Conservation (phyloP, 2,113 vertebrate species). For the Grammomys surdaster region DNA sequence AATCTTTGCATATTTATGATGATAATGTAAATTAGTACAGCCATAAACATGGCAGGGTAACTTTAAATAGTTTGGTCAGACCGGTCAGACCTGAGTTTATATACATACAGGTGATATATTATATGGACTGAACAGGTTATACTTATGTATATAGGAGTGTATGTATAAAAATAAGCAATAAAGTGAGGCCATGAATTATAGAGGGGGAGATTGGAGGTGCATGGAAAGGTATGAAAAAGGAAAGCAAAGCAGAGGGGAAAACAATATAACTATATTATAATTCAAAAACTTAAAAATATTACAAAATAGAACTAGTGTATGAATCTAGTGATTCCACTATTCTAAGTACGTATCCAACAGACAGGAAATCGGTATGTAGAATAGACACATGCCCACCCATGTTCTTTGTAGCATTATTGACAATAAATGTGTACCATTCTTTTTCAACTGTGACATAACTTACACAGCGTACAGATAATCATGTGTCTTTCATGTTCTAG, state of each 20-base stretch:
- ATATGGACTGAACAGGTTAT: not conserved
- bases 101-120: not conserved
- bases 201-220: not conserved
- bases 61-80: not conserved
- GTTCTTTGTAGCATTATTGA: not conserved
- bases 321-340: not conserved
- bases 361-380: not conserved
- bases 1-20: not conserved
- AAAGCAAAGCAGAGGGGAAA: not conserved
- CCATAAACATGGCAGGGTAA: not conserved
- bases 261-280: not conserved
- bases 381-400: not conserved
- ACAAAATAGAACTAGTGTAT: not conserved
- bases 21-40: not conserved
- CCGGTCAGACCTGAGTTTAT: too few relatives aligned
- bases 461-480: not conserved
- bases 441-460: conserved; percentile 12
- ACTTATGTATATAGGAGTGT: not conserved
- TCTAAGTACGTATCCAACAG: not conserved
- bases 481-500: not conserved
- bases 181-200: not conserved
- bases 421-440: not conserved
- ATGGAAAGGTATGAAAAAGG: not conserved
- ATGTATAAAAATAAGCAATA: not conserved
- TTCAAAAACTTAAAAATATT: not conserved